These are phyloP conservation scores for Eidolon dupreanum DNA, from an alignment of 2,797 vertebrate genomes.

Conservation along the genomic window DNA sequence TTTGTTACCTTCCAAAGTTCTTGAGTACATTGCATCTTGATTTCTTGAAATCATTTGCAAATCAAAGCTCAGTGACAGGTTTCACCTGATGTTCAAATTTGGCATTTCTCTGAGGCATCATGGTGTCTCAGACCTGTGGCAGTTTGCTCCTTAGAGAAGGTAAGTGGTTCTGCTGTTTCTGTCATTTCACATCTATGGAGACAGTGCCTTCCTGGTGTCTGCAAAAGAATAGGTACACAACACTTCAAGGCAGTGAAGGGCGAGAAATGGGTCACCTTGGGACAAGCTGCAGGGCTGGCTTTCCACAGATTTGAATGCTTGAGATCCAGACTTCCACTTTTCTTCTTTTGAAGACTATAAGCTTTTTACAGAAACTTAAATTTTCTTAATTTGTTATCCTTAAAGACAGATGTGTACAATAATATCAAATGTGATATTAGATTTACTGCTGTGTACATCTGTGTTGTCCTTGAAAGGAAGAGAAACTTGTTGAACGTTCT, in stretches of 20 bases:
- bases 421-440: neutral
- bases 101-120: neutral
- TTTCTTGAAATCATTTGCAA: slow-evolving; percentile 38
- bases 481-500: neutral
- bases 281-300: neutral
- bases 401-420: neutral
- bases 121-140: neutral
- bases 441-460: neutral
- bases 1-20: neutral
- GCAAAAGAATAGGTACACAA: neutral
- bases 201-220: neutral
- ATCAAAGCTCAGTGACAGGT: neutral
- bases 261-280: neutral
- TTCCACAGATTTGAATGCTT: neutral
- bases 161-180: neutral
- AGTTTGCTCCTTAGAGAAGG: neutral
- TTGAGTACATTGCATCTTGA: neutral
- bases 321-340: neutral
- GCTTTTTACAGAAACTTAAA: neutral
- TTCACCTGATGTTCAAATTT: neutral
- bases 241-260: neutral
- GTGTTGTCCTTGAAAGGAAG: neutral
- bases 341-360: neutral
- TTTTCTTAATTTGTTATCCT: neutral
- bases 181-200: neutral